Conservation (phyloP, 2,113 vertebrate genomes). For the Vimba vimba region DNA sequence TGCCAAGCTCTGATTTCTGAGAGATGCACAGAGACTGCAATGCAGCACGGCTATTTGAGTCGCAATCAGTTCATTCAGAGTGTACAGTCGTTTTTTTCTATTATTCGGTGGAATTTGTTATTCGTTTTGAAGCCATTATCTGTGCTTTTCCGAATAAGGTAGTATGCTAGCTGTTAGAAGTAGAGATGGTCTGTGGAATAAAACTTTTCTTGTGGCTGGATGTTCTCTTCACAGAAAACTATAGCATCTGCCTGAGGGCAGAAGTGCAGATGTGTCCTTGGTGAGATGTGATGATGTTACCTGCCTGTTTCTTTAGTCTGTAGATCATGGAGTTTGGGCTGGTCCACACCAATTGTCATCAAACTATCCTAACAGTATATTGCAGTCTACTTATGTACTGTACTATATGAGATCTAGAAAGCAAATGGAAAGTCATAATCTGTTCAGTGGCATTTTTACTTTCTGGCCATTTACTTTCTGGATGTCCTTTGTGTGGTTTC, state of each 20-base stretch:
- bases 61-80: no score
- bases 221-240: background rate
- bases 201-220: background rate
- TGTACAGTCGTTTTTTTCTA: no score
- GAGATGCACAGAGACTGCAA: no score
- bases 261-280: background rate
- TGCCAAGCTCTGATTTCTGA: no score
- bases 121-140: no score
- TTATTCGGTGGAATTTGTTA: no score
- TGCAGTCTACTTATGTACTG: background rate
- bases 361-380: background rate
- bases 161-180: background rate
- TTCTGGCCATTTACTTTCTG: no score
- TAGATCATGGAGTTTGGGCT: background rate
- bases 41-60: no score
- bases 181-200: background rate
- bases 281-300: background rate
- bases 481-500: background rate
- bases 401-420: background rate
- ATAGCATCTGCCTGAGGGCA: background rate
- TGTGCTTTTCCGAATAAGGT: no score
- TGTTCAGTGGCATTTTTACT: background rate
- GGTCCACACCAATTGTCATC: background rate
- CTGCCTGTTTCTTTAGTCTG: background rate
- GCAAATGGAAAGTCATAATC: background rate